Conservation (phyloP, 2,888 invertebrate genomes). For the Papilio gigon region DNA sequence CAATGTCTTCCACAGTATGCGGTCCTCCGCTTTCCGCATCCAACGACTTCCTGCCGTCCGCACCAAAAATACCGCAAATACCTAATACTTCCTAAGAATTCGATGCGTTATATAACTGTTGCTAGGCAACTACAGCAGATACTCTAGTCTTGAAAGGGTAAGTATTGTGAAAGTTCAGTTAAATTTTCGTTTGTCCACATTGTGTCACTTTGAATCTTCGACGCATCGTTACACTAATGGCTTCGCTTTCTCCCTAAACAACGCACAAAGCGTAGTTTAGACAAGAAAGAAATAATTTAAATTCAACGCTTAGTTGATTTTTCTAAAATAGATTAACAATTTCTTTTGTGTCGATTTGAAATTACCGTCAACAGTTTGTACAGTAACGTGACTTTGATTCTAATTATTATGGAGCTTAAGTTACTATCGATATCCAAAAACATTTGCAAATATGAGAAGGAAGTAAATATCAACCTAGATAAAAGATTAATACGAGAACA, state of each 20-base stretch:
- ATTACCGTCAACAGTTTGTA: not conserved
- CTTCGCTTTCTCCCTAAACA: slow-evolving; percentile 5
- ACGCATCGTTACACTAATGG: slow-evolving; percentile 7
- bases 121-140: too few relatives aligned
- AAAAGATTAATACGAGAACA: too few relatives aligned
- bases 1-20: too few relatives aligned
- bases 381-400: not conserved
- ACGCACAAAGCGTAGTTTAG: not conserved
- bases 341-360: not conserved
- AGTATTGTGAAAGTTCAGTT: slow-evolving; percentile 1
- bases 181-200: not conserved
- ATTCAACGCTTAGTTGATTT: not conserved
- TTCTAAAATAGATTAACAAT: not conserved
- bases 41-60: too few relatives aligned
- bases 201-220: not conserved
- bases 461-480: not conserved
- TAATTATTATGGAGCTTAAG: not conserved
- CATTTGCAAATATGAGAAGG: not conserved
- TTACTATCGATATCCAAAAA: not conserved
- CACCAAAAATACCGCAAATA: too few relatives aligned
- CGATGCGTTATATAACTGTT: not conserved
- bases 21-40: too few relatives aligned
- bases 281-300: not conserved
- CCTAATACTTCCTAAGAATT: not conserved
- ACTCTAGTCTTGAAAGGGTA: too few relatives aligned